phyloP scores from a whole-genome alignment of 2,888 invertebrate species.

The Lissonota sp. region DNA sequence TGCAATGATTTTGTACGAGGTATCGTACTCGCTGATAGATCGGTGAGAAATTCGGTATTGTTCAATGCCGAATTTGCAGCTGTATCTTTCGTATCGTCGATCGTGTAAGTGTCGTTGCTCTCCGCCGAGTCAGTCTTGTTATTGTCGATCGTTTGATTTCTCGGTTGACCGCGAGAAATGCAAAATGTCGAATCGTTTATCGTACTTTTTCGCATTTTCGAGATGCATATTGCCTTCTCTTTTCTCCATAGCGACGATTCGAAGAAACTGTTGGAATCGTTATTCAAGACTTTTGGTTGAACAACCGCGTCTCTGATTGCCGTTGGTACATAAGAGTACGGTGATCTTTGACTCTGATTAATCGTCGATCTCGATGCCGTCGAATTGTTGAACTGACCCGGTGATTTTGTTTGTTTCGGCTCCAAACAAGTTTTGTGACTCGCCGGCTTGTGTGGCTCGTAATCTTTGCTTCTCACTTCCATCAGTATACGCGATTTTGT shows the following conservation, averaged over 20 bases:
- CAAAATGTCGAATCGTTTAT: slow-evolving; percentile 30
- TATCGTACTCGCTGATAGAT: slow-evolving; percentile 24
- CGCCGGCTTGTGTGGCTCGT: slow-evolving; percentile 77
- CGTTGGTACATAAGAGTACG: slow-evolving; percentile 67
- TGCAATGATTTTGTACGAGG: slow-evolving; percentile 67
- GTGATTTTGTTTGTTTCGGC: slow-evolving; percentile 71
- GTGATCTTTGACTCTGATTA: slow-evolving; percentile 55
- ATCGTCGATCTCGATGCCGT: slow-evolving; percentile 39
- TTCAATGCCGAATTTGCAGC: slow-evolving; percentile 36
- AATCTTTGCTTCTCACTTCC: slow-evolving; percentile 69
- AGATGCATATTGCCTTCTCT: slow-evolving; percentile 76
- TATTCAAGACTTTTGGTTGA: slow-evolving; percentile 70
- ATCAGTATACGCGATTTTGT: slow-evolving; percentile 56
- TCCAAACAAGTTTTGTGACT: slow-evolving; percentile 76
- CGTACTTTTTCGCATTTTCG: slow-evolving; percentile 72
- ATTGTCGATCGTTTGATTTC: background rate
- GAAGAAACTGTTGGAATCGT: slow-evolving; percentile 72
- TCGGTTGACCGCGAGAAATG: slow-evolving; percentile 4
- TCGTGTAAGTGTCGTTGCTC: slow-evolving; percentile 65
- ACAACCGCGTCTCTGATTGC: slow-evolving; percentile 70
- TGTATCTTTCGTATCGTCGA: slow-evolving; percentile 47
- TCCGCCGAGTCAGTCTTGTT: slow-evolving; percentile 47
- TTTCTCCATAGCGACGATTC: slow-evolving; percentile 77
- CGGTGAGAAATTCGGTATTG: slow-evolving; percentile 1
- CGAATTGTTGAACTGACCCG: slow-evolving; percentile 69